These are phyloP conservation scores for Rhadina sibilatrix DNA, from an alignment of 2,113 vertebrate species.

Conservation along the genomic window DNA sequence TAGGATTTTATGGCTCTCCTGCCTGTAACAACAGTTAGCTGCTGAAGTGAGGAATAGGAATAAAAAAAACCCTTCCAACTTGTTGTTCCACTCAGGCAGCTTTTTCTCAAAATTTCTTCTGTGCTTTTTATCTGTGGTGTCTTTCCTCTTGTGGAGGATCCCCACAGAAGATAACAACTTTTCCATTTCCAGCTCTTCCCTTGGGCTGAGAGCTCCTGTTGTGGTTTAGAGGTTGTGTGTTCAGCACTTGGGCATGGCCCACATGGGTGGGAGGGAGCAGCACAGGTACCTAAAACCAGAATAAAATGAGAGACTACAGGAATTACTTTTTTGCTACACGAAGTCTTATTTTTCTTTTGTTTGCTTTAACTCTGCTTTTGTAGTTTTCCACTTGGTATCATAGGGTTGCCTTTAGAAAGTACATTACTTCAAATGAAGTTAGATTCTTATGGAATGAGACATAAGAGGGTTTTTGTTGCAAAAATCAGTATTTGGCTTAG, in stretches of 20 bases:
- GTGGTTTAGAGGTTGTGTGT: neutral
- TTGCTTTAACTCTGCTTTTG: neutral
- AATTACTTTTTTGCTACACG: neutral
- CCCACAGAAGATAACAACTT: neutral
- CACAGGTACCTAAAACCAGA: neutral
- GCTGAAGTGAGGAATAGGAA: neutral
- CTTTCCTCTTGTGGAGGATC: neutral
- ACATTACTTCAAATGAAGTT: neutral
- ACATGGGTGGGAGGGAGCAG: neutral
- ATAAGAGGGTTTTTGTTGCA: neutral
- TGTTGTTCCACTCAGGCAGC: neutral
- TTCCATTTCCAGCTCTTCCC: neutral
- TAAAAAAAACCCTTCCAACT: neutral
- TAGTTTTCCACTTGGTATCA: neutral
- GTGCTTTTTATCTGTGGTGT: neutral
- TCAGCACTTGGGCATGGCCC: neutral
- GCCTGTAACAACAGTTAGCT: neutral
- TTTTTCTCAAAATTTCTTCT: neutral
- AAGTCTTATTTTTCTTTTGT: neutral
- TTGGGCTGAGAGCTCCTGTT: neutral
- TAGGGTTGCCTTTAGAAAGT: neutral
- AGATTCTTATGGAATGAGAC: neutral
- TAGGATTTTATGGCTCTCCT: neutral
- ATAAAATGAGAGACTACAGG: neutral
- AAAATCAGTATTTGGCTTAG: neutral